Evolutionary conservation across 2,797 vertebrate species (phyloP).

Genomic region (Megaceryle alcyon): DNA sequence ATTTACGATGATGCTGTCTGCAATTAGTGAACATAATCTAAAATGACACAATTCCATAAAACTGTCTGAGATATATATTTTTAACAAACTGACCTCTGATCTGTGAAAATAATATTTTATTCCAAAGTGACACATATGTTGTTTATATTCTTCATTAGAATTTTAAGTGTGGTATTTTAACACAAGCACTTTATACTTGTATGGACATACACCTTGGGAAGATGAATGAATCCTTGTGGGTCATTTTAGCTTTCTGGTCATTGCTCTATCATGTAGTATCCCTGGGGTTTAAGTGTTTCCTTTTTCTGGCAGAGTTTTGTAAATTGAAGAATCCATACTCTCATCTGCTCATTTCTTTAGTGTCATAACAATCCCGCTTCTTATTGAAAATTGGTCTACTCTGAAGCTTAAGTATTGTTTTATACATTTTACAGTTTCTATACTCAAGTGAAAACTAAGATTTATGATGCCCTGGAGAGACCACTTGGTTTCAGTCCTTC

Average conservation of each 20-base stretch:
- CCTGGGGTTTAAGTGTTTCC: not conserved
- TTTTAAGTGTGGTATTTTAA: slow-evolving; percentile 16
- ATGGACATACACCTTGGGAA: not conserved
- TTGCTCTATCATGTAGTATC: not conserved
- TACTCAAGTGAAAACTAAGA: slow-evolving; percentile 77
- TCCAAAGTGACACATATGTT: not conserved
- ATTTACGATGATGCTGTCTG: slow-evolving; percentile 50
- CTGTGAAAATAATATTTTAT: not conserved
- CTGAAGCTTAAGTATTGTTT: slow-evolving; percentile 78
- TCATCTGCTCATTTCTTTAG: slow-evolving; percentile 69
- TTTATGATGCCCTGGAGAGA: slow-evolving; percentile 75
- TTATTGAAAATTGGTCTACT: slow-evolving; percentile 76
- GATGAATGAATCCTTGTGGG: not conserved
- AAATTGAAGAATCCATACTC: slow-evolving; percentile 61
- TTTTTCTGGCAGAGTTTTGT: slow-evolving; percentile 46
- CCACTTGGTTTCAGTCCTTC: slow-evolving; percentile 72
- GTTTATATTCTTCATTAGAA: not conserved
- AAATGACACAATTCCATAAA: slow-evolving; percentile 41
- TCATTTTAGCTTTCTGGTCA: slow-evolving; percentile 62
- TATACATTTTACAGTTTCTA: slow-evolving; percentile 71
- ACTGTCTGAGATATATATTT: not conserved
- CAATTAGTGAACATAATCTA: slow-evolving; percentile 46
- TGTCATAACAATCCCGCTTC: slow-evolving; percentile 74
- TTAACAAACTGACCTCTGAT: not conserved
- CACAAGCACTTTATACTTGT: not conserved